These are phyloP conservation scores for Standfussiana lucernea DNA, from an alignment of 2,888 invertebrate genomes.

Conservation along the genomic window DNA sequence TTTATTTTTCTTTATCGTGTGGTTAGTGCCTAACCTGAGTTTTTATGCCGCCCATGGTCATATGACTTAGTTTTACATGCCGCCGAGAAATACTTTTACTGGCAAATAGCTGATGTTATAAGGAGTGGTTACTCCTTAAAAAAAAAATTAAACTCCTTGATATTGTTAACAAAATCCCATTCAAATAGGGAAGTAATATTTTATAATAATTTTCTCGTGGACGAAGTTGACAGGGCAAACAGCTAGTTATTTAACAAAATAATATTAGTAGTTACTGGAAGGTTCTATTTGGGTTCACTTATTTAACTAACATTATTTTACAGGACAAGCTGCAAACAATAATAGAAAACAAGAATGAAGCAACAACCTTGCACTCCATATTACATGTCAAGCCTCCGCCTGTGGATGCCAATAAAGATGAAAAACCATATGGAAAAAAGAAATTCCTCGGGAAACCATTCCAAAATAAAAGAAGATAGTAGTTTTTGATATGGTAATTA, in stretches of 20 bases:
- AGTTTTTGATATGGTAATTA: slow-evolving; percentile 53
- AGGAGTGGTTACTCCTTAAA: too few species aligned
- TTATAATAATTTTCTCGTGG: too few species aligned
- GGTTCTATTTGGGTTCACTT: neutral
- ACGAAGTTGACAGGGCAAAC: too few species aligned
- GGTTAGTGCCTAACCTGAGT: too few species aligned
- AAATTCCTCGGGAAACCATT: slow-evolving; percentile 80
- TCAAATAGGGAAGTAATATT: too few species aligned
- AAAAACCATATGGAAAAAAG: slow-evolving; percentile 81
- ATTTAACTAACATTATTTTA: slow-evolving; percentile 59
- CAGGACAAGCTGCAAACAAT: slow-evolving; percentile 93
- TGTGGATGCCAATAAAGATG: slow-evolving; percentile 83
- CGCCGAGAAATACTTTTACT: too few species aligned
- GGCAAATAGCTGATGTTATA: too few species aligned
- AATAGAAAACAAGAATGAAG: slow-evolving; percentile 93
- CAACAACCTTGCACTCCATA: slow-evolving; percentile 92
- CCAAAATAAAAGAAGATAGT: slow-evolving; percentile 76
- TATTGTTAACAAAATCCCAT: too few species aligned
- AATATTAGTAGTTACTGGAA: neutral
- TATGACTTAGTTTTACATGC: too few species aligned
- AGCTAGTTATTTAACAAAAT: slow-evolving; percentile 25
- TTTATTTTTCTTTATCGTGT: too few species aligned
- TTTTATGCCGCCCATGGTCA: too few species aligned
- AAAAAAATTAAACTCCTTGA: too few species aligned
- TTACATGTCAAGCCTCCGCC: slow-evolving; percentile 92